A percentile compares a stretch with the other conserved stretches of the same genome.
Conservation (phyloP, 1,140 invertebrate species). For the Diuraphis noxia region DNA sequence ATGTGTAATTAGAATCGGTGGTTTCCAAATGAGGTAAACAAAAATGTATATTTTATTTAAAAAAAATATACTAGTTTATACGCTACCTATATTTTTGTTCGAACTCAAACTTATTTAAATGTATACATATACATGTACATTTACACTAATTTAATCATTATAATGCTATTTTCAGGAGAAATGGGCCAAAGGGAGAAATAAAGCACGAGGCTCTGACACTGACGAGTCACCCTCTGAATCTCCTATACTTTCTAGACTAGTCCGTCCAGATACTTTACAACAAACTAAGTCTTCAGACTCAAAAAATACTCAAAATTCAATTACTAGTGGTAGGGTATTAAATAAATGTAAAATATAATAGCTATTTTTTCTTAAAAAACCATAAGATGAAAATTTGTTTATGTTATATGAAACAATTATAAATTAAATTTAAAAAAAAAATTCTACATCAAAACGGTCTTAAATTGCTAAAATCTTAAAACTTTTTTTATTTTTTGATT, state of each 20-base stretch:
- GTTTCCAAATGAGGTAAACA: not conserved
- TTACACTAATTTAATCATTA: not conserved
- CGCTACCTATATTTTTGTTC: not conserved
- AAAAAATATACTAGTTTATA: not conserved
- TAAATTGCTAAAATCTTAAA: not conserved
- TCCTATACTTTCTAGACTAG: constrained; percentile 23
- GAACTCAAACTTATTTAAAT: not conserved
- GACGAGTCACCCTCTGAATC: constrained; percentile 38
- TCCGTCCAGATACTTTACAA: constrained; percentile 45
- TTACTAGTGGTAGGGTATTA: not conserved
- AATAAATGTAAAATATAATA: not conserved
- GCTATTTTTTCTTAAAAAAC: not conserved
- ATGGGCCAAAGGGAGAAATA: constrained; percentile 35
- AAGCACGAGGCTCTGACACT: constrained; percentile 47
- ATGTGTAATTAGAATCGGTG: not conserved
- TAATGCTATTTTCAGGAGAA: constrained; percentile 22
- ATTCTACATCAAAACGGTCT: not conserved
- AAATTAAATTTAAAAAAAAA: not conserved
- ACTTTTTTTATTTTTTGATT: not conserved
- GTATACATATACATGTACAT: no score
- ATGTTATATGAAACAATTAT: not conserved
- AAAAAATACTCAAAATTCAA: constrained; percentile 33
- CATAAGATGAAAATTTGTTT: not conserved
- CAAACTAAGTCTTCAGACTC: constrained; percentile 30
- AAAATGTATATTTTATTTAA: not conserved